Evolutionary conservation across 1,140 invertebrate genomes (phyloP), one percentile per base, ranked within the genome.

Genomic region (Ylistrum balloti): DNA sequence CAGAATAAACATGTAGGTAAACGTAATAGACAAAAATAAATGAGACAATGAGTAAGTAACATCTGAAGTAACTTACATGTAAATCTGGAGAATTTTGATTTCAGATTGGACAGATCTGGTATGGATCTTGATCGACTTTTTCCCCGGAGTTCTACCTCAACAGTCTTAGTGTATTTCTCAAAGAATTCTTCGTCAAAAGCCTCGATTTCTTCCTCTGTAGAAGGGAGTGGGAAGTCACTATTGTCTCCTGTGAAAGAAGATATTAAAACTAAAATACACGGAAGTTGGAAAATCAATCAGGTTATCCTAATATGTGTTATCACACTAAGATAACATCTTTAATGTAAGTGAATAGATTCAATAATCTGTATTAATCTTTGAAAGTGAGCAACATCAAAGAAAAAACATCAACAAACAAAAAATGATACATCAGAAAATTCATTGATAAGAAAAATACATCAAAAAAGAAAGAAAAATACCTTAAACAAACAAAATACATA

Each of bases 121-220:
- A 88, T 88, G 3, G 89, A 90, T 41, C 48, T 87, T 0, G 89
- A 85, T 10, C 89, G 89, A 2, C 7, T 11, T 35, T 28, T 32
- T 38, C 85, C 86, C 0, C 45, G 86, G 33, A 90, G 48, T 33
- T 45, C 85, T 34, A 90, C 86, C 34, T 87, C 85, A 9, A 90
- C 45, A 15, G 86, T 85, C 85, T 33, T 90, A 35, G 86, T 88
- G 32, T 74, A 33, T 33, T 20, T 85, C 2, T 87, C 33, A 88
- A 90, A 90, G n/a, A 90, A 34, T 45, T 88, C 20, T 34, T 89
- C 88, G 88, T 91, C 90, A 89, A 91, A 91, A 0, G 88, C 86
- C 33, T 48, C 35, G 17, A 91, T 85, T 87, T 91, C 90, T 33
- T 89, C 86, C 74, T 91, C 28, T 28, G 90, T 89, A n/a, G 88